Evolutionary conservation across 2,888 invertebrate species (phyloP).

Genomic region (Ditylenchus weischeri): DNA sequence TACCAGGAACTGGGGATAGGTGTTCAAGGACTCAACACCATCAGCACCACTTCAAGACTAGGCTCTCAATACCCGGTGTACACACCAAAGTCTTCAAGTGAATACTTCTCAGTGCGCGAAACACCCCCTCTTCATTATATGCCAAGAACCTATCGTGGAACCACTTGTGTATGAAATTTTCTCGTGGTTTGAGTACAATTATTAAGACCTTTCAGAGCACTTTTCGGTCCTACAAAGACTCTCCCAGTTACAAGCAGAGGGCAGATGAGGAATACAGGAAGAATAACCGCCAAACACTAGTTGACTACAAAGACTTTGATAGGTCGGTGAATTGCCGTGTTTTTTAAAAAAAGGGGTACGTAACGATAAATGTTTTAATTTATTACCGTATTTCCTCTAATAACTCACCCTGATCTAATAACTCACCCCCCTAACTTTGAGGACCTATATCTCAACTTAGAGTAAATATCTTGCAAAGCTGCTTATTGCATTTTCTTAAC

Average conservation of each 20-base stretch:
- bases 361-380: too few species aligned
- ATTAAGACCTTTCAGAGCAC: conserved; percentile 21
- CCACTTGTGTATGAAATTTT: too few species aligned
- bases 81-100: conserved; percentile 52
- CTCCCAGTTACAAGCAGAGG: conserved; percentile 28
- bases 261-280: conserved; percentile 48
- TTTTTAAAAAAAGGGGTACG: too few species aligned
- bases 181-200: too few species aligned
- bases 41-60: conserved; percentile 25
- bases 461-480: too few species aligned
- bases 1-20: conserved; percentile 43
- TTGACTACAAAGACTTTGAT: conserved; percentile 55
- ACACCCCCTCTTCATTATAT: not conserved
- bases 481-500: too few species aligned
- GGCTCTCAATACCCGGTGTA: conserved; percentile 51
- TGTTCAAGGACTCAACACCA: conserved; percentile 13
- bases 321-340: too few species aligned
- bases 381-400: too few species aligned
- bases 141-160: conserved; percentile 21
- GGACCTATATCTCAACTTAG: too few species aligned
- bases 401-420: too few species aligned
- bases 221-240: conserved; percentile 29
- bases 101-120: conserved; percentile 42
- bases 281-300: conserved; percentile 48
- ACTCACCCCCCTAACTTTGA: too few species aligned